Base-by-base conservation (phyloP, 2,797 vertebrate genomes). In the Sandelia bainsii region DNA sequence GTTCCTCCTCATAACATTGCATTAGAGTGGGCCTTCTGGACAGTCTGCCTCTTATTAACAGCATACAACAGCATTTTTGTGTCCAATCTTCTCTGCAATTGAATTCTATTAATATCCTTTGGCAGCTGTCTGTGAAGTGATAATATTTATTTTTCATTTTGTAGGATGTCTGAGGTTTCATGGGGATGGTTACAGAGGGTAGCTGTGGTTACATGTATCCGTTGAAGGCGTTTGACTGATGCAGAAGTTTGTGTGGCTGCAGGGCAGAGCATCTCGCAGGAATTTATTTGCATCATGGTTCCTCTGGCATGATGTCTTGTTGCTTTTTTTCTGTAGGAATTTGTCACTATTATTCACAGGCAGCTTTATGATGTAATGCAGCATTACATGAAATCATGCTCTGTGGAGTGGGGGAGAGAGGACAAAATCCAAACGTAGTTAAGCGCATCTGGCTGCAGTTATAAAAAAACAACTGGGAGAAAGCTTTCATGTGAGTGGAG, bases 31-130 rank as follows among this genome's bases (percentile, higher is more conserved):
- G 68, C 72, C 62, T 77, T 72, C 73, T 75, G 84, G 86, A 83
- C 66, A 75, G 72, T 62, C 57, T 17, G 52, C 29, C 42, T 87
- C 75, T 78, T 85, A 80, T 84, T 87, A 81, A 85, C 74, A 32
- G 23, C 75, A 79, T 74, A 79, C 73, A 83, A 63, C 66, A 69
- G 57, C 77, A 84, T 86, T 79, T 72, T 79, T 75, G 54, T 75
- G 76, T 82, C 76, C 83, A 85, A 82, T 88, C 86, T 85, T 19
- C 20, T 64, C 61, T 52, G 68, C 76, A 77, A 79, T 81, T 87
- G 79, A 85, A 80, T 88, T 85, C 68, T 85, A 85, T 87, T 84
- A 84, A 87, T 84, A 84, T 83, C 82, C 64, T 79, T 87, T 74
- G 69, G 69, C 79, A 80, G 80, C 73, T 79, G 74, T 80, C 76